Conservation (phyloP, 2,113 vertebrate genomes). For the Oreocharis arfaki region DNA sequence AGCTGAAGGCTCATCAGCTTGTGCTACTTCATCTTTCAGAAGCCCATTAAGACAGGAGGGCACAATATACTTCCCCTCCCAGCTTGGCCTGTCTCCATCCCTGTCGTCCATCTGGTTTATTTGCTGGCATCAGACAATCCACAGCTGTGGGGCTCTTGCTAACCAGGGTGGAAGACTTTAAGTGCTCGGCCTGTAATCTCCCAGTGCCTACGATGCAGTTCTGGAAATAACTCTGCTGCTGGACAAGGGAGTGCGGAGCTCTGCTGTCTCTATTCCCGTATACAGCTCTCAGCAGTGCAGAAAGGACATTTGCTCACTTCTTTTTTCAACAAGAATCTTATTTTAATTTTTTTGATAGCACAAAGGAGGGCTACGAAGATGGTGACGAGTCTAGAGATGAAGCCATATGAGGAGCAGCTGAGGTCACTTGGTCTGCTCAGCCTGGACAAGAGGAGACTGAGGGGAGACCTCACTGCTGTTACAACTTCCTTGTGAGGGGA, state of each 20-base stretch:
- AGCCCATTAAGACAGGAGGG: conserved; percentile 47
- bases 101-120: conserved; percentile 53
- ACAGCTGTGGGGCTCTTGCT: conserved; percentile 60
- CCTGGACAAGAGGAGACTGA: background rate
- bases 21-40: conserved; percentile 41
- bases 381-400: background rate
- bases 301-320: background rate
- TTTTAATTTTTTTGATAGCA: background rate
- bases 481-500: background rate
- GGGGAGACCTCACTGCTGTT: background rate
- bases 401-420: background rate
- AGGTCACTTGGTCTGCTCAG: background rate
- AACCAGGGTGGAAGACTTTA: conserved; percentile 36
- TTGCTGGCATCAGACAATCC: conserved; percentile 42
- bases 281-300: background rate
- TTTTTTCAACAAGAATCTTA: background rate
- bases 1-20: conserved; percentile 16
- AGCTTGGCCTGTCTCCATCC: conserved; percentile 48
- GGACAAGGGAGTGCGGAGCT: background rate
- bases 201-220: background rate
- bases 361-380: background rate
- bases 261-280: background rate
- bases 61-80: conserved; percentile 36
- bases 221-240: conserved; percentile 1
- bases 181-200: background rate